Percentiles rank a stretch among this genome's conserved stretches.
Evolutionary conservation across 2,888 invertebrate genomes (phyloP).

Genomic region (Miltochrista miniata): DNA sequence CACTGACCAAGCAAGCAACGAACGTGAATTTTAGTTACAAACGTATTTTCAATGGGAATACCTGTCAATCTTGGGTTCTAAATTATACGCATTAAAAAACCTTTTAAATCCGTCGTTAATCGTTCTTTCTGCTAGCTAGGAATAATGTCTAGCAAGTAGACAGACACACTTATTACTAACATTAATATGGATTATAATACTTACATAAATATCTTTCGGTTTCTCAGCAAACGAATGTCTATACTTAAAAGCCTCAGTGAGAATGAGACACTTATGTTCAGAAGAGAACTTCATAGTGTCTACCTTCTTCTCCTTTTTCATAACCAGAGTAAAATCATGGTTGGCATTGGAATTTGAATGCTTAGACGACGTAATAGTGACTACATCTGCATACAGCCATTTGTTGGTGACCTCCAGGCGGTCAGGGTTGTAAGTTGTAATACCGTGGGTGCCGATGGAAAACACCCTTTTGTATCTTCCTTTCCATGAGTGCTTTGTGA

Average conservation of each 20-base stretch:
- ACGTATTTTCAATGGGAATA: too few species aligned
- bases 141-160: too few species aligned
- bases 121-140: too few species aligned
- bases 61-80: too few species aligned
- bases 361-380: constrained; percentile 86
- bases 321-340: constrained; percentile 91
- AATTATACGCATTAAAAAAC: too few species aligned
- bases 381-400: constrained; percentile 93
- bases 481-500: constrained; percentile 99
- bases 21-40: too few species aligned
- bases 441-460: constrained; percentile 96
- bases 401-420: constrained; percentile 91
- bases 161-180: too few species aligned
- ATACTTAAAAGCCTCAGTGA: constrained; percentile 95
- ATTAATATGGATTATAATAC: constrained; percentile 41
- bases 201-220: constrained; percentile 90
- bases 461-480: constrained; percentile 99
- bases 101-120: too few species aligned
- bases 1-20: too few species aligned
- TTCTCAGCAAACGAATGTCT: constrained; percentile 92
- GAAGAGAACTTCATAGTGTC: constrained; percentile 98
- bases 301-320: constrained; percentile 94
- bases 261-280: constrained; percentile 95
- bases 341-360: constrained; percentile 79
- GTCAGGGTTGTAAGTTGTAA: constrained; percentile 97